Base-by-base conservation (phyloP, 2,797 vertebrate species). In the Anguilla obscura region DNA sequence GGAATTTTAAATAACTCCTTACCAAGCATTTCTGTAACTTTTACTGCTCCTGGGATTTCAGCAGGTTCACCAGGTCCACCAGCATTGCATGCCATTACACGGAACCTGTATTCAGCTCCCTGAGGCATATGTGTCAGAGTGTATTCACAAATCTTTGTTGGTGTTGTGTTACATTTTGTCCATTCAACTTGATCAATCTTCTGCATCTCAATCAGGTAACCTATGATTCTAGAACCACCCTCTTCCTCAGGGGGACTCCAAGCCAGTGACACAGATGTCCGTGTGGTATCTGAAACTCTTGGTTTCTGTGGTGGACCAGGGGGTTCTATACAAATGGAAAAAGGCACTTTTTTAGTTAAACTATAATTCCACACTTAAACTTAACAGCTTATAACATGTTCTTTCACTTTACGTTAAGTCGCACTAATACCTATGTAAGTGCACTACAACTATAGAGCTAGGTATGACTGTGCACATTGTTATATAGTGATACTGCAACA, bases 21-120 rank as follows among this genome's bases (percentile, higher is more conserved):
- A 99, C 99, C 97, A 91, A 99, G 97, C 98, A 99, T 99, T 95
- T 99, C 99, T 85, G 97, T 98, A 89, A 99, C 97, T 96, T 99
- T 99, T 88, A 99, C 97, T 85, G 97, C 97, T 94, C 97, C 97
- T 92, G 98, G 97, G 86, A 99, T 96, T 91, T 99, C 98, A 88
- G 97, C 97, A 33, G 99, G 96, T 91, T 99, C 98, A 92, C 99
- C 99, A 74, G 97, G 93, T 74, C 99, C 99, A n/a, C 99, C 99
- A 91, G 97, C 97, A 50, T 99, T 99, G 93, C 97, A 99, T 66
- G 98, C 98, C 10, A 97, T 94, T 86, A 99, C 94, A 89, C 97
- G 97, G 97, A 99, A 99, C 92, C 97, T 98, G 91, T 99, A 99
- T 91, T 99, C 99, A 1, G 99, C 98, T 0, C 99, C 98, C 93